Base-by-base conservation (phyloP, 2,113 vertebrate genomes). In the Apeltes quadracus region DNA sequence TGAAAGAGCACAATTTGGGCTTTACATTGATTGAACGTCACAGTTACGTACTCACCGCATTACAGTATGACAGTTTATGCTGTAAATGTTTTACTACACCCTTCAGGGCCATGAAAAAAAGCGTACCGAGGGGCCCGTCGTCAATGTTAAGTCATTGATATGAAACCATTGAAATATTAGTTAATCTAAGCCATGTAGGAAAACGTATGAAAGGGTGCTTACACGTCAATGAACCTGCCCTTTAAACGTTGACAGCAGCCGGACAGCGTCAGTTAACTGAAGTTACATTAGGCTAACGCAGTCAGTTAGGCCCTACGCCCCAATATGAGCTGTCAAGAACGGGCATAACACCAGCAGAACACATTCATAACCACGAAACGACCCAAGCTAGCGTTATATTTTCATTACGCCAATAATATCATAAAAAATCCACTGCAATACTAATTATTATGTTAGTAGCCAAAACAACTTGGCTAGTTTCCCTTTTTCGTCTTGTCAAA, bases 271-370 rank as follows among this genome's bases (percentile, higher is more conserved):
- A 34, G 32, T 69, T 34, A n/a, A 72, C 9, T 65, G 10, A 27
- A 78, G 63, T 78, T 59, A 50, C 22, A 55, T 34, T 43, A 46
- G 43, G 81, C 79, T 87, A 77, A 56, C 80, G 61, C 50, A 72
- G 46, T 63, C 48, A 25, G 58, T 46, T 46, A 83, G 90, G 90
- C 88, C 89, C 69, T 79, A 8, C 63, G 41, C 68, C 51, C 53
- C 38, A 46, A 14, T 67, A 22, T 53, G 61, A 90, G 78, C 84
- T 91, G 88, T 91, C 87, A 91, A 29, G 13, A 76, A 36, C 78
- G 54, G 76, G 13, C 48, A 59, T 2, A 64, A 80, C 72, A 71
- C 72, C 81, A 88, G 71, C 78, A 74, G 72, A 44, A 68, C 66
- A 29, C 6, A 48, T 18, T 15, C 32, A 20, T 13, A 44, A 56